Base-by-base conservation (phyloP, 2,888 invertebrate genomes). In the Hemithea aestivaria region DNA sequence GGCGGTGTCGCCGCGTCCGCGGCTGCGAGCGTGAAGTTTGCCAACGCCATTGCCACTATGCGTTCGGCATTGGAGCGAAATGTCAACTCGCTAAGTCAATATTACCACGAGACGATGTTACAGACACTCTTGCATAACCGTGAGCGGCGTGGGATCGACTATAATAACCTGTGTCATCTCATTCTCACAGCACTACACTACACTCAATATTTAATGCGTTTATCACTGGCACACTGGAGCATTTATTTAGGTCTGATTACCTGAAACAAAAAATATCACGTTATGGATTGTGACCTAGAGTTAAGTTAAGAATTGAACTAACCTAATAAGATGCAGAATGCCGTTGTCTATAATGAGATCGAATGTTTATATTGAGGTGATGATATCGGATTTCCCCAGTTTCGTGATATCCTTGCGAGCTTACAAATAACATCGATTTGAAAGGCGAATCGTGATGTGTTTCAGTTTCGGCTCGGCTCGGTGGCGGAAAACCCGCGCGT, bases 401-500 rank as follows among this genome's bases (percentile, higher is more conserved):
- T 72, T 75, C 72, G 71, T 69, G 72, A 75, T 75, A 80, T 82
- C 80, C 78, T 82, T 76, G 78, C 77, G 56, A 62, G 63, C 66
- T 67, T 62, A 73, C 67, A 77, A 80, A 81, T 80, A 79, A 75
- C 75, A 80, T 72, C 65, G 61, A 67, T 73, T 83, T 74, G 79
- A 84, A 84, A 83, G 81, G 84, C 67, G 67, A 80, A 66, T 84
- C 84, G 83, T 83, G 84, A 80, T 75, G 62, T 55, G 62, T 62
- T 71, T 69, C 63, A 65, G 57, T 59, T 81, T 79, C 65, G 68
- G 72, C 59, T 16, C 16, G 16, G 57, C 56, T 64, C 53, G 67
- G 69, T 61, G 58, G 56, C 65, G 78, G 81, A 72, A 73, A 81
- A 78, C 53, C 78, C 75, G 45, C 66, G 6, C 37, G 38, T 44